Evolutionary conservation across 2,113 vertebrate genomes (phyloP).

Genomic region (Glaucomys volans): DNA sequence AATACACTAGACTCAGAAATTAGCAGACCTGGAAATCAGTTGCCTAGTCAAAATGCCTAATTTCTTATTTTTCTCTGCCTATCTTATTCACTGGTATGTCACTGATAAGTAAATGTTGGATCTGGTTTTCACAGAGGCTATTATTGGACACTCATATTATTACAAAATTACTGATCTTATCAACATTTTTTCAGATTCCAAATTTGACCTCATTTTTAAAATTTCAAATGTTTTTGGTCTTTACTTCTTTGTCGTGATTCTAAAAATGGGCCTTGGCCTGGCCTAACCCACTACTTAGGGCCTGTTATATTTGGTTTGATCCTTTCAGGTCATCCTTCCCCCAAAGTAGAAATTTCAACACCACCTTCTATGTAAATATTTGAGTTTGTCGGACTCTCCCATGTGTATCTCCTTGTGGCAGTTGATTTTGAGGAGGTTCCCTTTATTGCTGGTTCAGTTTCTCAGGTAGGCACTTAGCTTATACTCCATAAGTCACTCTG

Average conservation of each 20-base stretch:
- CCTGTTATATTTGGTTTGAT: neutral
- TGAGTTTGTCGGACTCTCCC: neutral
- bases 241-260: neutral
- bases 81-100: neutral
- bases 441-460: slow-evolving; percentile 37
- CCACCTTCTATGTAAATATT: neutral
- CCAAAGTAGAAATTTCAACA: neutral
- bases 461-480: slow-evolving; percentile 11
- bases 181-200: neutral
- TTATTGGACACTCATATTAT: neutral
- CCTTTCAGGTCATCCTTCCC: neutral
- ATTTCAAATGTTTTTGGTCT: neutral
- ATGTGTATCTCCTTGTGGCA: neutral
- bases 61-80: neutral
- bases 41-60: neutral
- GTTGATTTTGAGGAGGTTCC: neutral
- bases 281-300: neutral
- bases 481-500: neutral
- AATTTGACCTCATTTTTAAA: slow-evolving; percentile 3
- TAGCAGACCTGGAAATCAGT: neutral
- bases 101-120: neutral
- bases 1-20: neutral
- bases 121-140: neutral
- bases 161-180: neutral
- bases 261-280: neutral